Evolutionary conservation across 2,888 invertebrate genomes (phyloP).

Genomic region (Anodontia alba): DNA sequence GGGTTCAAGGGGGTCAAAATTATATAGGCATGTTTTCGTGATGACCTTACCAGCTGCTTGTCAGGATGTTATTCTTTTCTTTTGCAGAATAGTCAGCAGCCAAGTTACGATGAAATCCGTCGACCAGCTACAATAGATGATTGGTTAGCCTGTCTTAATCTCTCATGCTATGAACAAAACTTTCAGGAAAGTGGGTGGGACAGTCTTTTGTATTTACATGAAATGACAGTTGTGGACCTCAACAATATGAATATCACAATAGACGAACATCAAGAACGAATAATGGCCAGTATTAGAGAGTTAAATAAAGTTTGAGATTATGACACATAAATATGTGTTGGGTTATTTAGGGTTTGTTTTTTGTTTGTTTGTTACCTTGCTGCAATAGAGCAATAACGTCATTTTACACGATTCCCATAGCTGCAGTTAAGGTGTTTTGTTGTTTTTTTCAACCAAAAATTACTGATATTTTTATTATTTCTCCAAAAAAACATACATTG

Average conservation of each 20-base stretch:
- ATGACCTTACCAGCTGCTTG: too few relatives aligned
- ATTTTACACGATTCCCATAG: too few relatives aligned
- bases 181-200: constrained; percentile 81
- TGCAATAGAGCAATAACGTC: too few relatives aligned
- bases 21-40: too few relatives aligned
- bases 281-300: constrained; percentile 44
- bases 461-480: too few relatives aligned
- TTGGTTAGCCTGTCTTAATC: constrained; percentile 79
- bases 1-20: too few relatives aligned
- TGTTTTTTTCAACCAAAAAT: too few relatives aligned
- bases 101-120: constrained; percentile 63
- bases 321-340: too few relatives aligned
- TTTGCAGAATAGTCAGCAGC: constrained; percentile 13
- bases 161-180: constrained; percentile 74
- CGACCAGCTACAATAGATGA: constrained; percentile 73
- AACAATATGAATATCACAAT: constrained; percentile 38
- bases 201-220: constrained; percentile 42
- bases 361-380: too few relatives aligned
- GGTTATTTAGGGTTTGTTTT: too few relatives aligned
- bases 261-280: constrained; percentile 40
- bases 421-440: too few relatives aligned
- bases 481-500: too few relatives aligned
- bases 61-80: not conserved
- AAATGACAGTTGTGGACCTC: constrained; percentile 38
- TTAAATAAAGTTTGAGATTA: constrained; percentile 47